Evolutionary conservation across 2,113 vertebrate species (phyloP), one percentile per base, ranked within the genome.

Genomic region (Phrynosoma blainvillii): DNA sequence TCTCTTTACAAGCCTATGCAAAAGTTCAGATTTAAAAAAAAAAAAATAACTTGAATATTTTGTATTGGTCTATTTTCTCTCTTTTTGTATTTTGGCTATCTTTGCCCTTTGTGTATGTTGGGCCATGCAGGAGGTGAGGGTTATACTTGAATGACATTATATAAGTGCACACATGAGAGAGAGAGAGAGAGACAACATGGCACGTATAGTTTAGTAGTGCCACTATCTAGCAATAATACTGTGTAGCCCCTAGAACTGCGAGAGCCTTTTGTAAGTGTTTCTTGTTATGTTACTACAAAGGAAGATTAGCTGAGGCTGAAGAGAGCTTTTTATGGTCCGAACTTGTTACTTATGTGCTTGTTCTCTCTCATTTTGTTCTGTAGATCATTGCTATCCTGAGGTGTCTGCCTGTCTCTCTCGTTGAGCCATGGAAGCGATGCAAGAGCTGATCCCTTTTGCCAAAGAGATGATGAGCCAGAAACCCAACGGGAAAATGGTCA

Each of bases 401-500:
- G 40, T 52, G 62, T 18, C 9, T 32, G 40, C 30, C 4, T 23
- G 83, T 47, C 42, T 20, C 36, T 30, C 5, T 32, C 0, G 9
- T n/a, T 0, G 0, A 66, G 12, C 74, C 1, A 99, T 99, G 98
- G 97, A 98, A 56, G 96, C 94, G 16, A 90, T 98, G 79, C 96
- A 96, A 0, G 98, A 99, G 94, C 94, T 99, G 92, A 96, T 99
- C 81, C 98, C 98, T 10, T 98, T 99, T 14, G 97, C 97, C 74
- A 98, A 93, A 66, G 98, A 98, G 88, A 95, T 99, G 95, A 92
- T 98, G 84, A 95, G 95, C 78, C 97, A 98, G 96, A 97, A 93
- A 94, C 96, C 97, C 89, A 96, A 88, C 89, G 93, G 97, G 82
- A 93, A 97, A 73, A 96, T 98, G 96, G 86, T 98, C 88, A 99